A percentile compares a stretch with the other conserved stretches of the same genome.
These are phyloP conservation scores for Stegodyphus mimosarum DNA, from an alignment of 1,140 invertebrate genomes.

Conservation along the genomic window DNA sequence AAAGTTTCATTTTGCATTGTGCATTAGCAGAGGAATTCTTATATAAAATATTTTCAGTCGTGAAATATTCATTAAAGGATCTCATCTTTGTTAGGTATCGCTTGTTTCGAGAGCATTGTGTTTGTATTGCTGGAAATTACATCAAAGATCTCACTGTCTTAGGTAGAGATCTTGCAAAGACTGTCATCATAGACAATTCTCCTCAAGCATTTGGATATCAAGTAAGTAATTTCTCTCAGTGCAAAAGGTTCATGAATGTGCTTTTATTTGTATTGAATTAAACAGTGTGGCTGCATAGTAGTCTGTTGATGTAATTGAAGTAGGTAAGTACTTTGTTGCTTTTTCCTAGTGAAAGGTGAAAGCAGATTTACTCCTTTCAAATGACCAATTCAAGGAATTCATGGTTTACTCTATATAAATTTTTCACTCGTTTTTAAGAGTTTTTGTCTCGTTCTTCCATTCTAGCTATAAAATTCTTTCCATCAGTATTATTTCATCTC, in stretches of 20 bases:
- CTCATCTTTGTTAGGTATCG: slow-evolving; percentile 73
- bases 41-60: background rate
- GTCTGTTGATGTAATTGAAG: too few relatives aligned
- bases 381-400: too few relatives aligned
- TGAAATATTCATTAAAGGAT: background rate
- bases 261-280: too few relatives aligned
- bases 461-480: too few relatives aligned
- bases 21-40: background rate
- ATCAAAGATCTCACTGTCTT: slow-evolving; percentile 95
- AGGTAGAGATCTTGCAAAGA: slow-evolving; percentile 90
- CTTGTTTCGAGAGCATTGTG: slow-evolving; percentile 94
- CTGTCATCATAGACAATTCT: slow-evolving; percentile 93
- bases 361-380: too few relatives aligned
- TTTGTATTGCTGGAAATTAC: slow-evolving; percentile 95
- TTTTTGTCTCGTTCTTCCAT: too few relatives aligned
- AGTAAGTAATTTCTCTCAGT: slow-evolving; percentile 68
- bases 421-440: too few relatives aligned
- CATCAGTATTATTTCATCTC: too few relatives aligned
- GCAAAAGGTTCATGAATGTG: background rate
- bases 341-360: too few relatives aligned
- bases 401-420: too few relatives aligned
- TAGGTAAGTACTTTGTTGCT: too few relatives aligned
- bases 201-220: slow-evolving; percentile 93
- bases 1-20: background rate
- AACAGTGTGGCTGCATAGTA: too few relatives aligned